Evolutionary conservation across 64 coral and sea anemone species (phyloP), one percentile per base, ranked within the genome.

Genomic region (Montipora cactus): DNA sequence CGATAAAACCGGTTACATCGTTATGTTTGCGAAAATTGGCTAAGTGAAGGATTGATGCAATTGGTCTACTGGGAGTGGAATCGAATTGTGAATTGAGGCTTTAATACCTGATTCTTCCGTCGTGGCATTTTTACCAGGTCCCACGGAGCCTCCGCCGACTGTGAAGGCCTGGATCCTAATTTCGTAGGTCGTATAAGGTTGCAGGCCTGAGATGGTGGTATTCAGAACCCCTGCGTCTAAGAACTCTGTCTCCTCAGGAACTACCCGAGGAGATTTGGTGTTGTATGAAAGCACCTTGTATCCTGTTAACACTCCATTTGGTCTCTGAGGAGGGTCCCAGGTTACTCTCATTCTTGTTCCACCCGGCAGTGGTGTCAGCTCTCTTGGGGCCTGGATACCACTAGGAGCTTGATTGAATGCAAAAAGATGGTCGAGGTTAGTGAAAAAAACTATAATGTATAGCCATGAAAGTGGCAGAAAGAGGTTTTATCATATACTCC

Each of bases 91-190:
- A 37, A 37, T 64, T 64, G 4, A 14, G 9, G 5, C 21, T 25
- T 5, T 67, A 59, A 83, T 94, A 99, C 98, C 98, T 81, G 98
- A 90, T 89, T 99, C 88, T 10, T 92, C 44, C 7, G 98, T 99
- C 12, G 68, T 94, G 15, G 86, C 92, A 87, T 49, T 87, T 72
- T 67, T 83, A 7, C 77, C 95, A 15, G 95, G 95, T 74, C 98
- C 95, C n/a, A 88, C 84, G 7, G 88, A 90, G 80, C 74, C 92
- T 44, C 98, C 98, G 0, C 95, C 98, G 12, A 47, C 74, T 0
- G 98, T 99, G 59, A 87, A 96, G 70, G 92, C 95, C 47, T 93
- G 92, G 16, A 96, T 89, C 69, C 62, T 92, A 25, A 99, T 75
- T 20, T 77, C 86, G 88, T 99, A 99, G 19, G 25, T 55, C 6